These are phyloP conservation scores for Sebastes melanostomus DNA, from an alignment of 2,797 vertebrate species.

Conservation along the genomic window DNA sequence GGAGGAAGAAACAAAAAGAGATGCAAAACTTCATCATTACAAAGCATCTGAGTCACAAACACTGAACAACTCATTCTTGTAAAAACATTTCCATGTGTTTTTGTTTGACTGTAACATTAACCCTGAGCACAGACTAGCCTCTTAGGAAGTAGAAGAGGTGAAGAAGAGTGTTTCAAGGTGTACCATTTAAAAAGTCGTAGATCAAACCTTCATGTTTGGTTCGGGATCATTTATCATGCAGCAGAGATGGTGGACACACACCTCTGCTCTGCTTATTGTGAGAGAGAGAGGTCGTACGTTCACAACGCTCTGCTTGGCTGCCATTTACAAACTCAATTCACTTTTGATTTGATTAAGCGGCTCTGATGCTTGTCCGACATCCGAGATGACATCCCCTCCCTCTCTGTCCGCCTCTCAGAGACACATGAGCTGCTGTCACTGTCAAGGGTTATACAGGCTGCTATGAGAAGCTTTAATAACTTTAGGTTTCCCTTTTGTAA, in stretches of 20 bases:
- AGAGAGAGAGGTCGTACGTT: not conserved
- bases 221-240: conserved; percentile 40
- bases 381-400: conserved; percentile 47
- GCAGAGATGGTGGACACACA: conserved; percentile 11
- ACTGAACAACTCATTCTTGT: not conserved
- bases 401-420: conserved; percentile 30
- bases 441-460: conserved; percentile 13
- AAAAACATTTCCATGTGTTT: not conserved
- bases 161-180: not conserved
- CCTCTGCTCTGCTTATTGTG: not conserved
- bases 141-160: not conserved
- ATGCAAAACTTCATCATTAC: not conserved
- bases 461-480: conserved; percentile 2
- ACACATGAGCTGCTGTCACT: conserved; percentile 52
- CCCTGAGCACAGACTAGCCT: not conserved
- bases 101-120: not conserved
- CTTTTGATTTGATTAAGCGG: conserved; percentile 68
- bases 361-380: conserved; percentile 67
- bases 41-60: conserved; percentile 1
- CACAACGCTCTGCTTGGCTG: conserved; percentile 52
- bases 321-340: conserved; percentile 74
- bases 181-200: conserved; percentile 15
- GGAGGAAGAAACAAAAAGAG: conserved; percentile 10
- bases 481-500: not conserved
- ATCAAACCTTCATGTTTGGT: conserved; percentile 21